Evolutionary conservation across 2,888 invertebrate genomes (phyloP).

Genomic region (Phengaris alcon): DNA sequence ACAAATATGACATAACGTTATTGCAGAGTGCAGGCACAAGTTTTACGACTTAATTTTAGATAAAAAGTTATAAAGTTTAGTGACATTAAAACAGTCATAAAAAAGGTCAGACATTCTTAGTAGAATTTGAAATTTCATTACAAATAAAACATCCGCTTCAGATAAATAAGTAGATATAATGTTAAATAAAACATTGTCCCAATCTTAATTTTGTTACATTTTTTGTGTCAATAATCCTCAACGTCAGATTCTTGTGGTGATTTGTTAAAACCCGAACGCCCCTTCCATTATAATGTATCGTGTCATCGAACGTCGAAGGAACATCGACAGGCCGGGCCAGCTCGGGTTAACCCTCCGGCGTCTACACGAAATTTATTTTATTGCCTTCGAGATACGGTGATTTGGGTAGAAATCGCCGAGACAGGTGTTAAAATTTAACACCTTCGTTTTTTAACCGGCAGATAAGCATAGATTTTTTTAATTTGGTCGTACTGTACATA

Average conservation of each 20-base stretch:
- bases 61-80: constrained; percentile 14
- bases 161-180: background rate
- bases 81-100: background rate
- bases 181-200: constrained; percentile 9
- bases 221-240: constrained; percentile 75
- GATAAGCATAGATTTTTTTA: constrained; percentile 60
- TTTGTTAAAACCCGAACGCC: constrained; percentile 74
- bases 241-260: constrained; percentile 76
- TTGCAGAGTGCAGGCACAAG: background rate
- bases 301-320: constrained; percentile 78
- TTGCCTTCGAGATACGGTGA: constrained; percentile 75
- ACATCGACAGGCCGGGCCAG: constrained; percentile 64
- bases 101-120: background rate
- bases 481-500: constrained; percentile 19
- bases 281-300: constrained; percentile 76
- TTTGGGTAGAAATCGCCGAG: constrained; percentile 74
- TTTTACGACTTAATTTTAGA: constrained; percentile 20
- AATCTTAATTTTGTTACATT: constrained; percentile 40
- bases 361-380: constrained; percentile 78
- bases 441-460: constrained; percentile 67
- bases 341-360: constrained; percentile 72
- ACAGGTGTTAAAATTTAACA: constrained; percentile 79
- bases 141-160: constrained; percentile 12
- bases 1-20: background rate
- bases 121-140: background rate